phyloP scores from a whole-genome alignment of 2,797 vertebrate species.

The Gymnopithys bicolor region DNA sequence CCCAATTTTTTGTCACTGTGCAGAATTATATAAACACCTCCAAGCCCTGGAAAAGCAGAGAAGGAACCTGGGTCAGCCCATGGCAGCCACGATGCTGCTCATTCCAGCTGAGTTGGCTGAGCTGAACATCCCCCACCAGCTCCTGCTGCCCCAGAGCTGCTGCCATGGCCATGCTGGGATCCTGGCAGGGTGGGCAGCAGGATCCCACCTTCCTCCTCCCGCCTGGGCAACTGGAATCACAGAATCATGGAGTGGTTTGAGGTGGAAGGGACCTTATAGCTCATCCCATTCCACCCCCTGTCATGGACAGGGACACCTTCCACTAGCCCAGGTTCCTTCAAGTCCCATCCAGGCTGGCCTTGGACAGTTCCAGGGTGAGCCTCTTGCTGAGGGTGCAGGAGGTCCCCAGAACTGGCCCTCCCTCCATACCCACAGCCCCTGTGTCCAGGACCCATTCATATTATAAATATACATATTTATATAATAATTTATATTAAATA shows the following conservation, averaged over 20 bases:
- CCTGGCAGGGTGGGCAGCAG: not conserved
- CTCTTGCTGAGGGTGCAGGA: not conserved
- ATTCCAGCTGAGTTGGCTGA: not conserved
- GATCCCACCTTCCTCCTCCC: not conserved
- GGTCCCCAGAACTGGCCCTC: no score
- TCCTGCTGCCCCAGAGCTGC: not conserved
- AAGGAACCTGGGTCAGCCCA: not conserved
- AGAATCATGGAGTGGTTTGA: not conserved
- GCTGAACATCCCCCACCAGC: not conserved
- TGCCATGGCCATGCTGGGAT: not conserved
- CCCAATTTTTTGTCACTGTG: not conserved
- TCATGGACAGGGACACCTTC: not conserved
- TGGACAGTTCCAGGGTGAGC: not conserved
- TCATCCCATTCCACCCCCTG: not conserved
- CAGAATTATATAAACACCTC: not conserved
- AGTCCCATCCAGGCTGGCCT: not conserved
- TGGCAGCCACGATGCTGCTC: not conserved
- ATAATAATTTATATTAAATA: not conserved
- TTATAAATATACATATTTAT: not conserved
- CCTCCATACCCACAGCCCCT: not conserved
- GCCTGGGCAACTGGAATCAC: accelerated
- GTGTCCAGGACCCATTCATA: not conserved
- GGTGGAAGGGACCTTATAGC: not conserved
- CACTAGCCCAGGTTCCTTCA: not conserved
- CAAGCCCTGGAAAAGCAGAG: not conserved